Evolutionary conservation across 2,888 invertebrate genomes (phyloP).

Genomic region (Thera obeliscata): DNA sequence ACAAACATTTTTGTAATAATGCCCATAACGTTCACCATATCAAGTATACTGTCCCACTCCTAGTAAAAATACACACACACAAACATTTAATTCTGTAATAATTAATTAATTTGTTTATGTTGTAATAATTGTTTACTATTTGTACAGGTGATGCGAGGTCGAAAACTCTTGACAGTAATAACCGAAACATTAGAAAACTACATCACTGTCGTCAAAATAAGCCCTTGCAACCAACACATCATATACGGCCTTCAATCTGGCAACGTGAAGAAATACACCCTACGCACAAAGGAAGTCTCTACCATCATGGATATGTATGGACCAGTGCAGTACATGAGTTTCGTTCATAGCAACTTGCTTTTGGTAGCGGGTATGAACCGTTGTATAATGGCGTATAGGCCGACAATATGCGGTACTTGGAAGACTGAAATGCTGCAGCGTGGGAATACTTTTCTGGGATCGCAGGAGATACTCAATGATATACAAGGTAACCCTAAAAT

Average conservation of each 20-base stretch:
- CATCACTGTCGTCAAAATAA: slow-evolving; percentile 76
- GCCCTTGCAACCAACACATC: slow-evolving; percentile 79
- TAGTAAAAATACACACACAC: not conserved
- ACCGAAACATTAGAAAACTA: slow-evolving; percentile 68
- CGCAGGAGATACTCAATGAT: slow-evolving; percentile 77
- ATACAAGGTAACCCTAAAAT: slow-evolving; percentile 59
- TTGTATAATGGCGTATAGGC: slow-evolving; percentile 72
- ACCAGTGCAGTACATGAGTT: slow-evolving; percentile 71
- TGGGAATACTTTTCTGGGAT: slow-evolving; percentile 70
- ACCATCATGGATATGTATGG: slow-evolving; percentile 73
- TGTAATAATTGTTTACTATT: not conserved
- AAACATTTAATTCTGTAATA: no score
- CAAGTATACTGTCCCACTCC: no score
- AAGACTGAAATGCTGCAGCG: slow-evolving; percentile 71
- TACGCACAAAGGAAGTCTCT: slow-evolving; percentile 62
- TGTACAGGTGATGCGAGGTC: slow-evolving; percentile 73
- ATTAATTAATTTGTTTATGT: no score
- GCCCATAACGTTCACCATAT: no score
- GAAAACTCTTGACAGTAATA: slow-evolving; percentile 73
- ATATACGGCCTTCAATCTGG: slow-evolving; percentile 78
- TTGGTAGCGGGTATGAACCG: slow-evolving; percentile 73
- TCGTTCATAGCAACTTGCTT: slow-evolving; percentile 62
- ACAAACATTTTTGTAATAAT: no score
- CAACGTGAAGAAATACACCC: slow-evolving; percentile 69
- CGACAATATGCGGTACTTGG: slow-evolving; percentile 59